These are phyloP conservation scores for Aurelia sp. DNA, from an alignment of 30 jellyfish, hydroid and myxozoan species.

Conservation along the genomic window DNA sequence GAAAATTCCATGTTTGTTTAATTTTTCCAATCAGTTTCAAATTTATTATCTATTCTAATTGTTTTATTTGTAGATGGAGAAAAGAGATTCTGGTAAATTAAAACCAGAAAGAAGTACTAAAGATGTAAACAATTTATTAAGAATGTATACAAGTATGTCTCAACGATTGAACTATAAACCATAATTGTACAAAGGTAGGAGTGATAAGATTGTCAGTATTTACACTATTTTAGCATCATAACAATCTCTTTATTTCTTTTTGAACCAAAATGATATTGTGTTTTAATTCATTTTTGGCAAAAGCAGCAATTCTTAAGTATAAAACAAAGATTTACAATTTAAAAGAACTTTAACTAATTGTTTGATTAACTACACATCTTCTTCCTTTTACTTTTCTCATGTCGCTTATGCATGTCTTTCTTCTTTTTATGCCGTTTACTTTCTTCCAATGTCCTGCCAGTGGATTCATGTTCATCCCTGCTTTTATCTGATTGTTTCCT, in stretches of 20 bases:
- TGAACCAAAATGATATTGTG: too few relatives aligned
- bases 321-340: too few relatives aligned
- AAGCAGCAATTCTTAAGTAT: too few relatives aligned
- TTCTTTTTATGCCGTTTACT: not conserved
- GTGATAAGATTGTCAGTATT: not conserved
- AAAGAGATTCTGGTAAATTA: slow-evolving; percentile 66
- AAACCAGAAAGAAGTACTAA: slow-evolving; percentile 60
- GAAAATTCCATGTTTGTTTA: too few relatives aligned
- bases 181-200: not conserved
- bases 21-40: too few relatives aligned
- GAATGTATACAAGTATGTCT: slow-evolving; percentile 32
- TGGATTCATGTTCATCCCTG: too few relatives aligned
- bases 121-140: slow-evolving; percentile 46
- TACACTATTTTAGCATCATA: not conserved
- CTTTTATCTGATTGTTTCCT: too few relatives aligned
- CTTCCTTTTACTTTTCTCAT: not conserved
- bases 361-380: too few relatives aligned
- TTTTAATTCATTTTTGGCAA: too few relatives aligned
- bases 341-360: too few relatives aligned
- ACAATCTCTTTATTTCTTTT: too few relatives aligned
- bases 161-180: slow-evolving; percentile 39
- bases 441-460: too few relatives aligned
- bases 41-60: not conserved
- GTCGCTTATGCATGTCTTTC: not conserved
- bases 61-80: slow-evolving; percentile 41